Conservation (phyloP, 1,140 invertebrate genomes). For the Pristionchus pacificus region DNA sequence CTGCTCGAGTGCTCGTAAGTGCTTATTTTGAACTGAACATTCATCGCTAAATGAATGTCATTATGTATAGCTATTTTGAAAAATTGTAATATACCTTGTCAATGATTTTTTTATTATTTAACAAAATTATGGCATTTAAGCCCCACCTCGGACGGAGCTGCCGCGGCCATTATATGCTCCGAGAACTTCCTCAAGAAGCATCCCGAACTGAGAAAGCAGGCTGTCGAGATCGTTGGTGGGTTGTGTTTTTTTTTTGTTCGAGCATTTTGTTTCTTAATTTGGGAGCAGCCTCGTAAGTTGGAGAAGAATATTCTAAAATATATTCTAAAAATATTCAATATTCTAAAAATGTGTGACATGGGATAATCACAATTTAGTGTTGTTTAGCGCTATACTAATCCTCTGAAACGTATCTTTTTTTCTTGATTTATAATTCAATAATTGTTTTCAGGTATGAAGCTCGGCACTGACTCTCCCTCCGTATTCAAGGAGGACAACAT, state of each 20-base stretch:
- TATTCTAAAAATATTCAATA: too few species aligned
- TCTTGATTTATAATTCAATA: not conserved
- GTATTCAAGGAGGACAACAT: slow-evolving; percentile 83
- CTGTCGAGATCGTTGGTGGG: slow-evolving; percentile 77
- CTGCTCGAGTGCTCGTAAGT: slow-evolving; percentile 77
- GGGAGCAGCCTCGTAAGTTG: too few species aligned
- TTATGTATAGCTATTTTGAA: too few species aligned
- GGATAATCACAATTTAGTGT: too few species aligned
- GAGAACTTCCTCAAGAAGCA: slow-evolving; percentile 77
- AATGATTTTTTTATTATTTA: too few species aligned
- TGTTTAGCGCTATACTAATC: too few species aligned
- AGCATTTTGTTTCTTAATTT: too few species aligned
- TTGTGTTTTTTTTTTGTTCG: too few species aligned
- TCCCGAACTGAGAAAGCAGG: slow-evolving; percentile 73
- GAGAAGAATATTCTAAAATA: too few species aligned
- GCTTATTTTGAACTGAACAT: not conserved
- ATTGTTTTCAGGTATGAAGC: slow-evolving; percentile 73
- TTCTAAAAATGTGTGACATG: too few species aligned
- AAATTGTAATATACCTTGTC: too few species aligned
- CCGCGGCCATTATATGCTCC: slow-evolving; percentile 80
- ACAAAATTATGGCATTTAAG: slow-evolving; percentile 22
- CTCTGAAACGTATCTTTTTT: not conserved
- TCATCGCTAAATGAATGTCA: too few species aligned
- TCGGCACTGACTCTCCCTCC: slow-evolving; percentile 81
- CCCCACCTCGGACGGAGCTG: slow-evolving; percentile 93